A percentile compares a stretch with the other conserved stretches of the same genome.
phyloP scores from a whole-genome alignment of 2,888 invertebrate species.

The Agrilus mali region DNA sequence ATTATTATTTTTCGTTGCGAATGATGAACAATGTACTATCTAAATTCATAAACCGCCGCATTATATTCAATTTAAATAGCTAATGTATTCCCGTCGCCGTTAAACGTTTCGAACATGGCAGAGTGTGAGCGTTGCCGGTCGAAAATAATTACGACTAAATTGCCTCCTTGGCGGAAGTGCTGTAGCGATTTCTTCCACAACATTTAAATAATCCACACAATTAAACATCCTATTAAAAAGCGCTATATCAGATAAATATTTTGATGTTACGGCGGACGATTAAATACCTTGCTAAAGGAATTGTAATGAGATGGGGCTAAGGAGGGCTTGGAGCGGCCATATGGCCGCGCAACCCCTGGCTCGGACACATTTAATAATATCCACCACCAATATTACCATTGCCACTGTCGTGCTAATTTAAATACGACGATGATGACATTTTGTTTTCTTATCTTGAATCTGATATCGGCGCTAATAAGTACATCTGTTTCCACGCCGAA shows the following conservation, averaged over 20 bases:
- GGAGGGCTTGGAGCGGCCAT: slow-evolving; percentile 4
- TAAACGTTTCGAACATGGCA: no score
- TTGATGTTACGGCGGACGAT: slow-evolving; percentile 17
- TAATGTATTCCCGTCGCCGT: no score
- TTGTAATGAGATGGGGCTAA: slow-evolving; percentile 9
- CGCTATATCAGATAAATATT: slow-evolving; percentile 24
- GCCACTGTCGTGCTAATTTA: slow-evolving; percentile 19
- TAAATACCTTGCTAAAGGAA: slow-evolving; percentile 9
- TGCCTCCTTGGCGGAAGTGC: slow-evolving; percentile 21
- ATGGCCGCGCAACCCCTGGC: slow-evolving; percentile 6
- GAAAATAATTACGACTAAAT: slow-evolving; percentile 21
- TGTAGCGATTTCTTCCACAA: slow-evolving; percentile 23
- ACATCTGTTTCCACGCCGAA: slow-evolving; percentile 12
- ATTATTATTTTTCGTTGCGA: no score
- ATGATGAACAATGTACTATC: no score
- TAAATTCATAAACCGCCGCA: no score
- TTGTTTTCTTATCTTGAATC: slow-evolving; percentile 10
- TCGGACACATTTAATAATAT: slow-evolving; percentile 2
- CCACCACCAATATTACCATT: no score
- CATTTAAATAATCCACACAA: slow-evolving; percentile 28
- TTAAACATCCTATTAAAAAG: slow-evolving; percentile 29
- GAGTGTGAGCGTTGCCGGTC: not conserved
- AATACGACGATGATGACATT: slow-evolving; percentile 23
- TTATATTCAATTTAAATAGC: no score
- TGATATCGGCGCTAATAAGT: slow-evolving; percentile 10